These are phyloP conservation scores for Iselma pallidipennis DNA, from an alignment of 2,888 invertebrate genomes.

Conservation along the genomic window DNA sequence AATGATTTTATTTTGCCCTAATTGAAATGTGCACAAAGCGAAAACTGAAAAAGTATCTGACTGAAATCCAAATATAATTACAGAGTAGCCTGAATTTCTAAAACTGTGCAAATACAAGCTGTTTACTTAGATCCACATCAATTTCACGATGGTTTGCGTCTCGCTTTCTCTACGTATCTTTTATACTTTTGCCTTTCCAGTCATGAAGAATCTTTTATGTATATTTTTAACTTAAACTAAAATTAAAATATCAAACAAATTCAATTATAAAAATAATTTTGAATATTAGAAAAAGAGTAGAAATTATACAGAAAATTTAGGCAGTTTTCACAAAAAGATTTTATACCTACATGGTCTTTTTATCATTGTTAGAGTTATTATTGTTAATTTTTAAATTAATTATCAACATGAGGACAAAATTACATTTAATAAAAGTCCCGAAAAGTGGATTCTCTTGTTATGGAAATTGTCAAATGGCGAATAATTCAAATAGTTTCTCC, in stretches of 20 bases:
- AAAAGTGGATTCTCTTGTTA: too few species aligned
- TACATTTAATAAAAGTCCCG: too few species aligned
- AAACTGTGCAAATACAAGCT: slow-evolving; percentile 40
- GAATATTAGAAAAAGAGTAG: too few species aligned
- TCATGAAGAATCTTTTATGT: slow-evolving; percentile 11
- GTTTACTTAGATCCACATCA: slow-evolving; percentile 38
- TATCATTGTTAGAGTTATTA: too few species aligned
- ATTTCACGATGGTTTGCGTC: slow-evolving; percentile 23
- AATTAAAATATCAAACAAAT: slow-evolving; percentile 26
- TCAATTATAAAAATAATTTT: slow-evolving; percentile 26
- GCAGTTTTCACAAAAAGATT: too few species aligned
- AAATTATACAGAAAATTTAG: too few species aligned
- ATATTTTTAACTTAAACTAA: slow-evolving; percentile 13
- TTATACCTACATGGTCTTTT: too few species aligned
- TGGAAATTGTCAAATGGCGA: background rate
- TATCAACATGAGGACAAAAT: too few species aligned
- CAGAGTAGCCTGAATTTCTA: slow-evolving; percentile 40
- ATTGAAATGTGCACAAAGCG: slow-evolving; percentile 46
- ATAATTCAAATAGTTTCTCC: background rate
- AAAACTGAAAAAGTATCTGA: slow-evolving; percentile 46
- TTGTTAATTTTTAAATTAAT: too few species aligned
- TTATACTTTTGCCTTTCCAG: background rate
- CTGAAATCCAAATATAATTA: slow-evolving; percentile 44
- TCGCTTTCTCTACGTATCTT: slow-evolving; percentile 16
- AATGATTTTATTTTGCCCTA: slow-evolving; percentile 32